phyloP scores from a whole-genome alignment of 2,888 invertebrate genomes.

The Archips crataeganus region DNA sequence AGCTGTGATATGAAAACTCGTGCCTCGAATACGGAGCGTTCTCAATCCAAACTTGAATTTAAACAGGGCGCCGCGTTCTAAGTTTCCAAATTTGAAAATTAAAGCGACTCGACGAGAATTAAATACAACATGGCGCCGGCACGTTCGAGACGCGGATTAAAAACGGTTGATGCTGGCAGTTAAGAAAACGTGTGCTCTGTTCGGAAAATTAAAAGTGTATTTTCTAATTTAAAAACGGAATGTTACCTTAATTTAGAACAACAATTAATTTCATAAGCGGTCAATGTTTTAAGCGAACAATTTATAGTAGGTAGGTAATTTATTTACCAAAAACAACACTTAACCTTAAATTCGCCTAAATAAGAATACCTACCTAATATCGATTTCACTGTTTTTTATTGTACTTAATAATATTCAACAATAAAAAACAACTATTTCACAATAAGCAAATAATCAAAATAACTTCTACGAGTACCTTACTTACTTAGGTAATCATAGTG shows the following conservation, averaged over 20 bases:
- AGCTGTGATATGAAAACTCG: slow-evolving; percentile 78
- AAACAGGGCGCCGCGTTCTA: slow-evolving; percentile 74
- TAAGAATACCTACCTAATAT: not conserved
- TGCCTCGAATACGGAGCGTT: slow-evolving; percentile 76
- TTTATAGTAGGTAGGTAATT: too few species aligned
- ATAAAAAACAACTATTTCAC: too few species aligned
- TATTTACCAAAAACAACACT: too few species aligned
- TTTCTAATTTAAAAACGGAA: not conserved
- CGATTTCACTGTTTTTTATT: not conserved
- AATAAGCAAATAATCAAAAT: too few species aligned
- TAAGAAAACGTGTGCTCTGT: slow-evolving; percentile 24
- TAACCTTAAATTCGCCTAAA: too few species aligned
- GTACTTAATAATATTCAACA: too few species aligned
- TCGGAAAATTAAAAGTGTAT: slow-evolving; percentile 9
- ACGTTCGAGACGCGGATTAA: slow-evolving; percentile 45
- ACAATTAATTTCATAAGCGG: not conserved
- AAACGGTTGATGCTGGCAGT: slow-evolving; percentile 41
- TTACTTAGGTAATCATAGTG: too few species aligned
- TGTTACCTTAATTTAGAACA: too few species aligned
- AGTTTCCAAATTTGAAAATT: slow-evolving; percentile 83
- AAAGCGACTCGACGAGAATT: slow-evolving; percentile 79
- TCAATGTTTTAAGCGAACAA: not conserved
- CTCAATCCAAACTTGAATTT: slow-evolving; percentile 83
- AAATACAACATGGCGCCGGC: slow-evolving; percentile 71
- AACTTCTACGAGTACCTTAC: too few species aligned